These are phyloP conservation scores for Nothobranchius furzeri DNA, from an alignment of 2,113 vertebrate species.

Conservation along the genomic window DNA sequence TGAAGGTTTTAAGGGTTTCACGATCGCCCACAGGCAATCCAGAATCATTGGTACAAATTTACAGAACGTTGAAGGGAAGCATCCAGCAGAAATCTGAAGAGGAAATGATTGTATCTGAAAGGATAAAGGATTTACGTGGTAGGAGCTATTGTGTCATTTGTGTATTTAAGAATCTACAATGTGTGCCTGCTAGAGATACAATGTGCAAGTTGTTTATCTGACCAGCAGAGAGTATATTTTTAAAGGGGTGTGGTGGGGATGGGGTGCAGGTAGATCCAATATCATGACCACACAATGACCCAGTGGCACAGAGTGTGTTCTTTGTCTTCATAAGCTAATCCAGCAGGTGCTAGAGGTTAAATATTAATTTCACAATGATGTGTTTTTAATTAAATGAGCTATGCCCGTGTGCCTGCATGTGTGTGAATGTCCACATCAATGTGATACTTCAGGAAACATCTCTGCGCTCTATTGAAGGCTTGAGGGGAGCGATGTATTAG, in stretches of 20 bases:
- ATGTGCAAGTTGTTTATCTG: background rate
- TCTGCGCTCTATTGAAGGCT: conserved; percentile 60
- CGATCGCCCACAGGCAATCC: no score
- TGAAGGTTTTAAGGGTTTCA: no score
- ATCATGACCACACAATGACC: conserved; percentile 75
- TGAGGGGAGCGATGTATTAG: conserved; percentile 75
- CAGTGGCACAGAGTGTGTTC: conserved; percentile 40
- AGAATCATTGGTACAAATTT: no score
- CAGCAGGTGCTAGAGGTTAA: conserved; percentile 78
- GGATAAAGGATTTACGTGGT: background rate
- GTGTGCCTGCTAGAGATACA: background rate
- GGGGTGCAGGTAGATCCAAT: conserved; percentile 64
- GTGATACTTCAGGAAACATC: conserved; percentile 75
- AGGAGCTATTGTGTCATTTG: background rate
- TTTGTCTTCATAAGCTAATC: conserved; percentile 64
- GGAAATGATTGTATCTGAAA: no score
- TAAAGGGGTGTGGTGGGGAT: conserved; percentile 33
- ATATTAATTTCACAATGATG: conserved; percentile 81
- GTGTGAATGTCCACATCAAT: conserved; percentile 69
- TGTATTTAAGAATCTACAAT: background rate
- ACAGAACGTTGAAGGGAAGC: no score
- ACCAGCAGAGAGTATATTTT: conserved; percentile 47
- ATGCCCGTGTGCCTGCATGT: conserved; percentile 53
- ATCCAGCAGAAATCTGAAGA: no score
- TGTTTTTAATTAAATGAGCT: conserved; percentile 78